Conservation (phyloP, 1,140 invertebrate species). For the Tetragonula clypearis region DNA sequence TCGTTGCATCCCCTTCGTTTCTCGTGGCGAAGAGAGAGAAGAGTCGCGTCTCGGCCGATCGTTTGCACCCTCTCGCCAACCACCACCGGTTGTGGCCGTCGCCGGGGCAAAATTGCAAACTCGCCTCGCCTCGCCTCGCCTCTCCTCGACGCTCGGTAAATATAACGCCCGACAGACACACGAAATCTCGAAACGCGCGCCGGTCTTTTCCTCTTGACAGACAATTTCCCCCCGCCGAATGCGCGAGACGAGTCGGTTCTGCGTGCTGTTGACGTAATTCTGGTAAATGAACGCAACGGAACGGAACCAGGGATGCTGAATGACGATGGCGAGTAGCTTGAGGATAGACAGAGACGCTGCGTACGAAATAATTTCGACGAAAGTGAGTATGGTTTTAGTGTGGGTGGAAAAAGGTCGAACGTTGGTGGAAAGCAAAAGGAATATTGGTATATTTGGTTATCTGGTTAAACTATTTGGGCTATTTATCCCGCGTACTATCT, state of each 20-base stretch:
- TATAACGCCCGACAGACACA: background rate
- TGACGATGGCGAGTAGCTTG: too few species aligned
- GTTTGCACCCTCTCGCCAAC: slow-evolving; percentile 4
- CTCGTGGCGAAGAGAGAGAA: background rate
- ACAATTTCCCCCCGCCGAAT: background rate
- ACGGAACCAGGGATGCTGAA: too few species aligned
- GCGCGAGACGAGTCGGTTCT: background rate
- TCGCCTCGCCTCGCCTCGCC: background rate
- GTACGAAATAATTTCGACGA: too few species aligned
- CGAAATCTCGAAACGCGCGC: background rate
- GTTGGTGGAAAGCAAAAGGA: background rate
- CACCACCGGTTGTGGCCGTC: background rate
- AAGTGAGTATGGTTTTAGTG: background rate
- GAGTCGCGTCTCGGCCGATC: background rate
- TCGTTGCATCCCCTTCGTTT: background rate
- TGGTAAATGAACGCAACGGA: background rate
- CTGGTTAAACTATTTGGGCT: background rate
- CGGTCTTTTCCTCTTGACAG: background rate
- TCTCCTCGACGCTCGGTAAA: background rate
- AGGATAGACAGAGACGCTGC: too few species aligned
- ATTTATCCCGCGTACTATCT: too few species aligned
- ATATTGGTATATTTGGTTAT: background rate
- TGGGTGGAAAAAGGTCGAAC: background rate
- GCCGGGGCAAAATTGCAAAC: slow-evolving; percentile 14
- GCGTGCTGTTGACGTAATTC: background rate